Evolutionary conservation across 2,888 invertebrate species (phyloP).

Genomic region (Hecatera dysodea): DNA sequence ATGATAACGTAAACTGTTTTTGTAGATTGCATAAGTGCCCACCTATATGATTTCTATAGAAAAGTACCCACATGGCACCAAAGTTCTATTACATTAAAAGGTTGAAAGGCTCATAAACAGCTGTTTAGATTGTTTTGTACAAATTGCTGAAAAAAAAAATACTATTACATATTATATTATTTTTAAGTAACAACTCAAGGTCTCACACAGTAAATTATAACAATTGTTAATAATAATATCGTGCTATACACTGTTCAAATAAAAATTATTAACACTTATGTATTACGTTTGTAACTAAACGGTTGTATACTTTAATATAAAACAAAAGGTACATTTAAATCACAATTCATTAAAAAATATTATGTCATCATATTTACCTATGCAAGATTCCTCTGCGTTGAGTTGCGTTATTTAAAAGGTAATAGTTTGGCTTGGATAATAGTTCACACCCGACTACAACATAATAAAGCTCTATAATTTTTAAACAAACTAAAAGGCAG

Average conservation of each 20-base stretch:
- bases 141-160: constrained; percentile 14
- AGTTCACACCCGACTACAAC: too few species aligned
- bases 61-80: neutral
- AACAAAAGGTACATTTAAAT: constrained; percentile 37
- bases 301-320: constrained; percentile 17
- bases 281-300: constrained; percentile 22
- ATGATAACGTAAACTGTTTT: neutral
- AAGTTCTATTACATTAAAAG: neutral
- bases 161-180: constrained; percentile 5
- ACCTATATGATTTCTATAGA: neutral
- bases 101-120: constrained; percentile 15
- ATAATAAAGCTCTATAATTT: too few species aligned
- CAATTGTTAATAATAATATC: constrained; percentile 9
- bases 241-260: constrained; percentile 14
- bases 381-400: neutral
- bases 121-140: constrained; percentile 2
- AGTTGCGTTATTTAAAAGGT: constrained; percentile 8
- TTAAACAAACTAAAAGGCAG: too few species aligned
- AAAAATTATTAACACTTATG: constrained; percentile 41
- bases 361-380: constrained; percentile 8
- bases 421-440: neutral
- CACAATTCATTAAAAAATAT: constrained; percentile 16
- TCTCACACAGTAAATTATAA: constrained; percentile 16
- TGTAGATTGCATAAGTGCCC: neutral
- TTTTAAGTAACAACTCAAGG: constrained; percentile 37